phyloP scores from a whole-genome alignment of 2,113 vertebrate species.

The Corythornis madagascariensis region DNA sequence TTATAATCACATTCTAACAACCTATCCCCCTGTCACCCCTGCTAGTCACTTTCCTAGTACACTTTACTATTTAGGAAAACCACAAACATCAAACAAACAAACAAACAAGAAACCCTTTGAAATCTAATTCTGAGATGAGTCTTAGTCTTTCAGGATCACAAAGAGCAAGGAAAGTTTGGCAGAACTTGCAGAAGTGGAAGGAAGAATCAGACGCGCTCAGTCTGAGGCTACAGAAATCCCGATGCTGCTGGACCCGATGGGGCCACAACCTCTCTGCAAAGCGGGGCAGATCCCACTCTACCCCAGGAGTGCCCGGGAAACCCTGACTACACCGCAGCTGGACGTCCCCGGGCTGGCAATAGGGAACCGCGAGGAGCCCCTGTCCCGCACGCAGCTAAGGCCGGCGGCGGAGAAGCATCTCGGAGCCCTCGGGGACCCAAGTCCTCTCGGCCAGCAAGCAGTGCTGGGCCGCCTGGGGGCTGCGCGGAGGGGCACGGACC shows the following conservation, averaged over 20 bases:
- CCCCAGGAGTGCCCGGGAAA: background rate
- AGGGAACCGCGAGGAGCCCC: background rate
- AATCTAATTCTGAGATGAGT: background rate
- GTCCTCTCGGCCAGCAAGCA: background rate
- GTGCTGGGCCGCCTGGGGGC: background rate
- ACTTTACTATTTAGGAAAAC: background rate
- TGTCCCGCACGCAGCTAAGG: background rate
- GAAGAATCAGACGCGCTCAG: too few relatives aligned
- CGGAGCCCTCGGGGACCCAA: too few relatives aligned
- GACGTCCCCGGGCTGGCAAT: background rate
- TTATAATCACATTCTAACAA: background rate
- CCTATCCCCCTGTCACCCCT: background rate
- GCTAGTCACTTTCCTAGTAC: background rate
- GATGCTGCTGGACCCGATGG: rapidly evolving
- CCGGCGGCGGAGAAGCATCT: too few relatives aligned
- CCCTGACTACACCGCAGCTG: too few relatives aligned
- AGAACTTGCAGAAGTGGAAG: background rate
- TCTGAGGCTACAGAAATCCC: background rate
- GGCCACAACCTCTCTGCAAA: background rate
- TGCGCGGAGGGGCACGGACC: background rate
- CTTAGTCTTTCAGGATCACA: background rate
- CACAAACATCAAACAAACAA: background rate
- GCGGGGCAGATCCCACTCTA: background rate
- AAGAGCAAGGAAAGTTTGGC: background rate
- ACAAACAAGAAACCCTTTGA: too few relatives aligned